These are phyloP conservation scores for Exaiptasia diaphana DNA, from an alignment of 64 coral and sea anemone genomes.

Conservation along the genomic window DNA sequence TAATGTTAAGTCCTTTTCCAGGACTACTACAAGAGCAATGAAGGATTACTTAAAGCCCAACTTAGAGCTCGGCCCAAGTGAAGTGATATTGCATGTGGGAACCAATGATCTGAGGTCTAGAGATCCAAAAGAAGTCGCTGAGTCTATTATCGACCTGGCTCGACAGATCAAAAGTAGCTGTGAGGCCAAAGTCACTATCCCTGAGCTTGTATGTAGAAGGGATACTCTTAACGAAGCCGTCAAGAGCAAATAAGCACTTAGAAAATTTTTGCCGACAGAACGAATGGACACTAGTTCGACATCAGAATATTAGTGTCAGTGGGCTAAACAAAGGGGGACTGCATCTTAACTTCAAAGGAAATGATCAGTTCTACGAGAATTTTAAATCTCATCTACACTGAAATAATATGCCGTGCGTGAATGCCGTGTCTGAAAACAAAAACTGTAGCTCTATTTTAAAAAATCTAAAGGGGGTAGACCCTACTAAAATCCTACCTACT, in stretches of 20 bases:
- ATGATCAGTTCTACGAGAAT: slow-evolving; percentile 1
- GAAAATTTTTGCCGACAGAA: slow-evolving; percentile 12
- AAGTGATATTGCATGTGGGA: neutral
- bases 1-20: slow-evolving; percentile 25
- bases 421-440: too few species aligned
- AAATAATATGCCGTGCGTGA: too few species aligned
- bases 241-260: slow-evolving; percentile 6
- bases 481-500: neutral
- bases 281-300: neutral
- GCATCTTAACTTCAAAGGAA: slow-evolving; percentile 30
- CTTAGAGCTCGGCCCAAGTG: neutral
- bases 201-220: neutral
- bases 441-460: too few species aligned
- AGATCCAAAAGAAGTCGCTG: slow-evolving; percentile 1
- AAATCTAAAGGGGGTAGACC: too few species aligned
- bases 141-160: slow-evolving; percentile 32
- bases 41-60: slow-evolving; percentile 1
- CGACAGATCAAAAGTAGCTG: slow-evolving; percentile 27
- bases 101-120: neutral
- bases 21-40: slow-evolving; percentile 23
- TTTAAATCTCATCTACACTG: neutral
- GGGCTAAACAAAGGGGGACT: slow-evolving; percentile 15
- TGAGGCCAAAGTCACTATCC: slow-evolving; percentile 17
- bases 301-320: slow-evolving; percentile 1
- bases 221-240: neutral